Conservation (phyloP, 2,113 vertebrate genomes). For the Ceyx margarethae region DNA sequence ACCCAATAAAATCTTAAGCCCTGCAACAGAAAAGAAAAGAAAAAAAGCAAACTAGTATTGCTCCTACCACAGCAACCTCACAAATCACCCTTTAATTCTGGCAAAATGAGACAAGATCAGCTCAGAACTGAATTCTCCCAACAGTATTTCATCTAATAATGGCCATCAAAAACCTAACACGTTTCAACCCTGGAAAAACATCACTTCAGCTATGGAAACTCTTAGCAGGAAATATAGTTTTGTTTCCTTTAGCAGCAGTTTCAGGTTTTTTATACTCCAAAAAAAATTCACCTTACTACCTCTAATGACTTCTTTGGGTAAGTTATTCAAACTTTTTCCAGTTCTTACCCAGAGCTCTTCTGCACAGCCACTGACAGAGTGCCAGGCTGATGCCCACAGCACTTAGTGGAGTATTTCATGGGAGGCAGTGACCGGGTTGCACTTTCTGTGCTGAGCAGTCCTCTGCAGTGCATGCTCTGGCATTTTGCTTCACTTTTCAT, state of each 20-base stretch:
- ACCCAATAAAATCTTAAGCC: constrained; percentile 28
- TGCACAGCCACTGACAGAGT: not conserved
- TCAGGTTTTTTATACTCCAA: not conserved
- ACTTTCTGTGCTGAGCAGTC: constrained; percentile 13
- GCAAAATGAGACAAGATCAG: constrained; percentile 55
- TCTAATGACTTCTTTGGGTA: not conserved
- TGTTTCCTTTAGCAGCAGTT: constrained; percentile 49
- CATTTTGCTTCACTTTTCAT: constrained; percentile 48
- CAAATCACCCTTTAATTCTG: constrained; percentile 65
- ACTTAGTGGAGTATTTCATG: not conserved
- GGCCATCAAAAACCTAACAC: constrained; percentile 35
- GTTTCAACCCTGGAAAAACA: constrained; percentile 46
- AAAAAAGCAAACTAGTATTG: not conserved
- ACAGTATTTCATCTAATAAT: constrained; percentile 59
- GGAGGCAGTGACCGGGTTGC: not conserved
- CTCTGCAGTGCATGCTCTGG: constrained; percentile 20
- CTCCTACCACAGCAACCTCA: constrained; percentile 24
- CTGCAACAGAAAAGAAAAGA: constrained; percentile 32
- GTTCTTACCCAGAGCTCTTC: not conserved
- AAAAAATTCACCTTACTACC: not conserved
- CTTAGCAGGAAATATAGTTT: constrained; percentile 32
- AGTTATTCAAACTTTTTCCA: not conserved
- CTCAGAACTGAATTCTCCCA: constrained; percentile 17
- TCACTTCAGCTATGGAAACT: constrained; percentile 28
- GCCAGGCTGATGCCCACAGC: not conserved